phyloP scores from a whole-genome alignment of 1,140 invertebrate species.

The Uloborus diversus region DNA sequence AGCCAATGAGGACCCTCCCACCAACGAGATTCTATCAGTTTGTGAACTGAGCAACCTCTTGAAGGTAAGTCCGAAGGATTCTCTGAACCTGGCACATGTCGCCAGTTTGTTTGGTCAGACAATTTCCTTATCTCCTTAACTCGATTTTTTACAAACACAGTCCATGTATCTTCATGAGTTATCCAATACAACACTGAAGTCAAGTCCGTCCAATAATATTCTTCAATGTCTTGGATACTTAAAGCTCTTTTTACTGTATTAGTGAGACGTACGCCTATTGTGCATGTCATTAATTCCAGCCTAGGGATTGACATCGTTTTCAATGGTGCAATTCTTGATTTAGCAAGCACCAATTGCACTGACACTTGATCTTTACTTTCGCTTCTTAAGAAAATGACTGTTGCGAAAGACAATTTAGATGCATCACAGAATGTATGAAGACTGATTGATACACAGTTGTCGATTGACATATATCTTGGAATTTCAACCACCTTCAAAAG shows the following conservation, averaged over 20 bases:
- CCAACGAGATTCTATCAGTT: constrained; percentile 11
- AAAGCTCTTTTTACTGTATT: background rate
- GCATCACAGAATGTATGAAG: constrained; percentile 1
- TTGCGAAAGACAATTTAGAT: background rate
- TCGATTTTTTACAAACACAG: background rate
- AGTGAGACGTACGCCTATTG: background rate
- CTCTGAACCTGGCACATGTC: constrained; percentile 3
- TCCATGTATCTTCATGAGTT: background rate
- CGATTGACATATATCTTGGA: background rate
- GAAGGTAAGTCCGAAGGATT: constrained; percentile 1
- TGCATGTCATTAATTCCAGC: background rate
- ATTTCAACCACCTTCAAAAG: background rate
- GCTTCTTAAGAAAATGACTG: background rate
- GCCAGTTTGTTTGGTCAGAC: background rate
- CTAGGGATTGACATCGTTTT: background rate
- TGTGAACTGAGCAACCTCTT: background rate
- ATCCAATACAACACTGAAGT: constrained; percentile 9
- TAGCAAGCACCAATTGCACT: background rate
- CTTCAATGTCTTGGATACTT: background rate
- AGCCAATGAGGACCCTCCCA: constrained; percentile 20
- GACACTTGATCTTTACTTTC: background rate
- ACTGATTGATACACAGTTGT: background rate
- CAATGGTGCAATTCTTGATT: constrained; percentile 4
- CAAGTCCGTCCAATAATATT: constrained; percentile 16
- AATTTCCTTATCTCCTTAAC: constrained; percentile 3